Conservation (phyloP, 2,113 vertebrate species). For the Petrocephalus microphthalmus region DNA sequence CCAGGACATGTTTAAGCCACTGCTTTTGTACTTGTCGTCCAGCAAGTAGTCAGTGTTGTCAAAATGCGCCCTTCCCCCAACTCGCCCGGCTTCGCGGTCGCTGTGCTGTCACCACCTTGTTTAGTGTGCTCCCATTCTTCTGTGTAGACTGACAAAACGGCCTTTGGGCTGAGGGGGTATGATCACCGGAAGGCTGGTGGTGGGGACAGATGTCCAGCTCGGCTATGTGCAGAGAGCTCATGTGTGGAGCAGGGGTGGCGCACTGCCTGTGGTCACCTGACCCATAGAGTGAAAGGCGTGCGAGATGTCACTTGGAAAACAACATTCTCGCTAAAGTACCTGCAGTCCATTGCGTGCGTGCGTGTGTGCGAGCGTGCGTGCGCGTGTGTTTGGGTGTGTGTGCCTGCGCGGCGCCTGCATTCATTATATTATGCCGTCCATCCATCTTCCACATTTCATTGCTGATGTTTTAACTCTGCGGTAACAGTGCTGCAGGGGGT, state of each 20-base stretch:
- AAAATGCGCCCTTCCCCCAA: slow-evolving; percentile 43
- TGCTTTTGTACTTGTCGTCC: slow-evolving; percentile 62
- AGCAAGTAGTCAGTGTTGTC: slow-evolving; percentile 60
- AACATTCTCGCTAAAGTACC: slow-evolving; percentile 39
- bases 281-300: not conserved
- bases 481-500: slow-evolving; percentile 24
- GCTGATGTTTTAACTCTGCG: slow-evolving; percentile 33
- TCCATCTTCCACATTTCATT: slow-evolving; percentile 38
- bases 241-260: not conserved
- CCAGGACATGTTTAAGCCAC: slow-evolving; percentile 64
- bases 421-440: slow-evolving; percentile 24
- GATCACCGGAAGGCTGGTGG: not conserved
- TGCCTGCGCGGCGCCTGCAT: not conserved
- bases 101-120: slow-evolving; percentile 69
- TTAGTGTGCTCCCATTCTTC: slow-evolving; percentile 68
- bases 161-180: slow-evolving; percentile 14
- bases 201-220: not conserved
- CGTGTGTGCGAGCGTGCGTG: slow-evolving; percentile 39
- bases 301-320: slow-evolving; percentile 31
- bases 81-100: slow-evolving; percentile 51
- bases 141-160: slow-evolving; percentile 61
- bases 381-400: slow-evolving; percentile 40
- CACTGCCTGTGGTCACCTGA: not conserved
- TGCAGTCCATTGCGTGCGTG: slow-evolving; percentile 39
- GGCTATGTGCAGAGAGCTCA: not conserved